Conservation (phyloP, 2,113 vertebrate genomes). For the Perca flavescens region DNA sequence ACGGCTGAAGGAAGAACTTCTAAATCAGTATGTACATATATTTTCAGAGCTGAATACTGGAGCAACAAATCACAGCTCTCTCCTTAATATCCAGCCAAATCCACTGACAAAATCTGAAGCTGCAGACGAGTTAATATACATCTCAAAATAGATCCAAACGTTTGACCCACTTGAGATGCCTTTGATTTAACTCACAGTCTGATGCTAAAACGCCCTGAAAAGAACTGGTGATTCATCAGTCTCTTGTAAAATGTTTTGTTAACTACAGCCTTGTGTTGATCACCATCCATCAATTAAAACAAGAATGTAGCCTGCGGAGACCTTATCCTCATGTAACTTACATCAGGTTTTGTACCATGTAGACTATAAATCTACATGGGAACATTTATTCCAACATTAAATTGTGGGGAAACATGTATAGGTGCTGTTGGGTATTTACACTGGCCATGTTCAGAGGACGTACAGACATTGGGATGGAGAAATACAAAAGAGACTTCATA, state of each 20-base stretch:
- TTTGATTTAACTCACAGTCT: conserved; percentile 54
- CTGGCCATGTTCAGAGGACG: conserved; percentile 31
- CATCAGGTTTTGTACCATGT: background rate
- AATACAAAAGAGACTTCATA: conserved; percentile 28
- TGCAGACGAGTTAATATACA: conserved; percentile 53
- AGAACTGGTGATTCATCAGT: conserved; percentile 44
- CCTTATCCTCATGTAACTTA: background rate
- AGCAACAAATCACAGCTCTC: conserved; percentile 80
- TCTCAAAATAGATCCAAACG: conserved; percentile 66
- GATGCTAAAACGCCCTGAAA: conserved; percentile 36
- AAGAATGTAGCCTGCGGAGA: background rate
- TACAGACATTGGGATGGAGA: conserved; percentile 14
- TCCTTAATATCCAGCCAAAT: conserved; percentile 78
- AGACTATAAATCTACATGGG: background rate
- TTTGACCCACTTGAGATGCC: conserved; percentile 49
- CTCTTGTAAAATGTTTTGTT: conserved; percentile 41
- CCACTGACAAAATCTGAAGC: conserved; percentile 61
- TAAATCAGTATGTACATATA: conserved; percentile 69
- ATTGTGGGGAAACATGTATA: background rate
- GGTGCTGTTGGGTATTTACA: conserved; percentile 8
- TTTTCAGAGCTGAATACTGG: conserved; percentile 75
- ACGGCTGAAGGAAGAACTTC: conserved; percentile 60
- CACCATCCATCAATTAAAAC: conserved; percentile 2
- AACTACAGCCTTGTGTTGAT: background rate
- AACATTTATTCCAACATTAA: background rate